Evolutionary conservation across 1,140 invertebrate species (phyloP).

Genomic region (Scaptodrosophila lebanonensis): DNA sequence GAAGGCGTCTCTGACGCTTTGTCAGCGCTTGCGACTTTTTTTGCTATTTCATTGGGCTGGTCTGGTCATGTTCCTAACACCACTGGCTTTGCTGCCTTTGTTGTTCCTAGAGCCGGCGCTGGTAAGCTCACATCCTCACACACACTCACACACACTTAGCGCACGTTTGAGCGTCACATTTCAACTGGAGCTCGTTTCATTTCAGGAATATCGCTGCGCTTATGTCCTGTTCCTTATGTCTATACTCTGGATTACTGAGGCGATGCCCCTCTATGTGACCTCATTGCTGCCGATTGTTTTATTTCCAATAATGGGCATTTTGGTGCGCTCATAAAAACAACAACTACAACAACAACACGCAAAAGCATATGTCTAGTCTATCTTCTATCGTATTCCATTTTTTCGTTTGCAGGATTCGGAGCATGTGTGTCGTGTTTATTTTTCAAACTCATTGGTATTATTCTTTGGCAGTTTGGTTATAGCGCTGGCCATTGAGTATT

Average conservation of each 20-base stretch:
- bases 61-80: not conserved
- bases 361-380: not conserved
- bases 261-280: slow-evolving; percentile 86
- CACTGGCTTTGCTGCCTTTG: slow-evolving; percentile 6
- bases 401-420: slow-evolving; percentile 12
- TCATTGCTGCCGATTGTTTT: slow-evolving; percentile 87
- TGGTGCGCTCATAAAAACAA: slow-evolving; percentile 49
- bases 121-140: too few species aligned
- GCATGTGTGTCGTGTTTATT: slow-evolving; percentile 17
- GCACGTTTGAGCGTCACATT: too few species aligned
- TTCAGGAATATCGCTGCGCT: slow-evolving; percentile 78
- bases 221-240: slow-evolving; percentile 88
- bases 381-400: slow-evolving; percentile 22
- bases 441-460: slow-evolving; percentile 86
- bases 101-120: not conserved
- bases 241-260: slow-evolving; percentile 88
- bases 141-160: too few species aligned
- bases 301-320: slow-evolving; percentile 85
- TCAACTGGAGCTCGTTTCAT: too few species aligned
- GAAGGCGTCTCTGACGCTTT: too few species aligned
- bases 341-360: not conserved
- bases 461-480: slow-evolving; percentile 87
- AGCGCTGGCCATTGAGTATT: slow-evolving; percentile 89
- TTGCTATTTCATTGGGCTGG: slow-evolving; percentile 5
- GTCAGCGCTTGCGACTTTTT: too few species aligned